Evolutionary conservation across 2,113 vertebrate species (phyloP), one percentile per base, ranked within the genome.

Genomic region (Esox niger): DNA sequence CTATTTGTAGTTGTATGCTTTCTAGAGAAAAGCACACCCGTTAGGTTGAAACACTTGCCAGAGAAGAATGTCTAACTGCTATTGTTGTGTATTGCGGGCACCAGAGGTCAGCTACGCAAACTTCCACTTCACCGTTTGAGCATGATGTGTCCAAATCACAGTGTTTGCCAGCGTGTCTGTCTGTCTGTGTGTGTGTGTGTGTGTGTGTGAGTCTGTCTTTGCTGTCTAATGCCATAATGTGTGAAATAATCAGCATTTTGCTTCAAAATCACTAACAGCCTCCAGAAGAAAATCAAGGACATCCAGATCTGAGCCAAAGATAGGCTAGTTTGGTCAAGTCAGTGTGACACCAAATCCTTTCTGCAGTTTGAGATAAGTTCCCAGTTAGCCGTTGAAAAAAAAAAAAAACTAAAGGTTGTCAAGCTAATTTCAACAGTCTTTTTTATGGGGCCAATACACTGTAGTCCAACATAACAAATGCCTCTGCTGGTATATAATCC

Each of bases 241-340:
- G 86, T 92, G 85, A 87, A 84, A 84, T 97, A 97, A 97, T 93
- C 91, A 92, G 94, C 94, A 89, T 95, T 96, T 94, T 96, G 95
- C 96, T 98, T 96, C 91, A 92, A 93, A 95, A 94, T 94, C 89
- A 98, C 97, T 98, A 99, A 99, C 96, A 93, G 89, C 90, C 80
- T 79, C 86, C 84, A 69, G 74, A 90, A 89, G 91, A 85, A 74
- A 83, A 70, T 59, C 57, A 75, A 74, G 79, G 82, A 87, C 76
- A 46, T 68, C 82, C 20, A 75, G 59, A 52, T 80, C 72, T 76
- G 71, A 71, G 77, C 21, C 52, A 17, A 69, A 70, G 68, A 78
- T 79, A 73, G 84, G 74, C 66, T 54, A 69, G 71, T 63, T 11
- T 69, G 76, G 66, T n/a, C n/a, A 26, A 65, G 52, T 2, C 13